Evolutionary conservation across 2,797 vertebrate species (phyloP).

Genomic region (Neosilurus hyrtlii): DNA sequence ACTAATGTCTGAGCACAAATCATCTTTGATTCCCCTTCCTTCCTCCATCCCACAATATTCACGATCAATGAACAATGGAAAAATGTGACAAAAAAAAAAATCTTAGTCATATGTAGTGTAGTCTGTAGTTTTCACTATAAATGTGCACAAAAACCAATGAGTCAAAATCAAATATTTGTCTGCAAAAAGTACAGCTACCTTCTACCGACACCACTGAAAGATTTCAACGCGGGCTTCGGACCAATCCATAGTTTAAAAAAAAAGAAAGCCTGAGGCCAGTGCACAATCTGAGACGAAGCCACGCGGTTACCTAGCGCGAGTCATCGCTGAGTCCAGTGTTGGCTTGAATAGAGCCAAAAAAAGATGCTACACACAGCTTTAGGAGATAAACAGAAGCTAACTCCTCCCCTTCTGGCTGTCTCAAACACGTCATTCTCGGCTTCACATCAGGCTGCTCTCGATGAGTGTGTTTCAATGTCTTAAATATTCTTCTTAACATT

Average conservation of each 20-base stretch:
- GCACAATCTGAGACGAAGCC: conserved; percentile 65
- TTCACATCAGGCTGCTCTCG: not conserved
- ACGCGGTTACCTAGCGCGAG: conserved; percentile 73
- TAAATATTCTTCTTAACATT: not conserved
- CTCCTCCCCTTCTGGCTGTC: not conserved
- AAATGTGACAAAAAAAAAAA: not conserved
- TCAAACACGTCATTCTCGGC: not conserved
- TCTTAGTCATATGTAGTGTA: conserved; percentile 21
- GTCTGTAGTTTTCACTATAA: conserved; percentile 37
- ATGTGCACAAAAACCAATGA: conserved; percentile 13
- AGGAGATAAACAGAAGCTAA: conserved; percentile 13
- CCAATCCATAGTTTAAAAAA: conserved; percentile 46
- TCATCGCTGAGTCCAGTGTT: conserved; percentile 62
- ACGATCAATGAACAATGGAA: not conserved
- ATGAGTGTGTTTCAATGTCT: conserved; percentile 1
- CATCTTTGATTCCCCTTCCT: not conserved
- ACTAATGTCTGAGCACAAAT: not conserved
- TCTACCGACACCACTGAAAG: not conserved
- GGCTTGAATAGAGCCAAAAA: conserved; percentile 42
- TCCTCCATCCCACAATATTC: not conserved
- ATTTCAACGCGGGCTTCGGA: conserved; percentile 8
- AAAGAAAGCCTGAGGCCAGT: conserved; percentile 69
- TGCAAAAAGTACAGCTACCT: not conserved
- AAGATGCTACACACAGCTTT: conserved; percentile 30
- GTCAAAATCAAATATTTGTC: conserved; percentile 5